phyloP scores from a whole-genome alignment of 2,888 invertebrate species.

The Nesidiocoris tenuis region DNA sequence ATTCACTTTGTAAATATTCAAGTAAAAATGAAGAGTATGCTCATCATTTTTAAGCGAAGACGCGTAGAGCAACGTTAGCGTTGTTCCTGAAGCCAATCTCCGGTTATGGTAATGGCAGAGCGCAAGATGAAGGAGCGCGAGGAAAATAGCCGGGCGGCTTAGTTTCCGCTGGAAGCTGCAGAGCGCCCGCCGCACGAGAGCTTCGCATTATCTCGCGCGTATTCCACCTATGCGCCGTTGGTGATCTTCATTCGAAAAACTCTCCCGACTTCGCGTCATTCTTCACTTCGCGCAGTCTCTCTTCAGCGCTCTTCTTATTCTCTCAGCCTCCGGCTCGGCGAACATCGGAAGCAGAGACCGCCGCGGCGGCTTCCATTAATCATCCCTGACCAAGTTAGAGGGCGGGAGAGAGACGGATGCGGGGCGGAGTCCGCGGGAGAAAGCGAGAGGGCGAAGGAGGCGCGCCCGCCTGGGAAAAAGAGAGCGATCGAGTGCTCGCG shows the following conservation, averaged over 20 bases:
- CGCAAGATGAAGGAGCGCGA: no score
- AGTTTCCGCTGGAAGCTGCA: no score
- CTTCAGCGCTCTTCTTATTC: not conserved
- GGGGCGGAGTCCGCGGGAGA: not conserved
- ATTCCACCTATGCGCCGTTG: not conserved
- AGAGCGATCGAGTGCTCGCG: not conserved
- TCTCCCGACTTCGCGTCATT: not conserved
- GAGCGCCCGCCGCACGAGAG: no score
- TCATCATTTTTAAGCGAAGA: no score
- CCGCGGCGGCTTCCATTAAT: not conserved
- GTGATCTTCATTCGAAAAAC: not conserved
- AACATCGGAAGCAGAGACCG: not conserved
- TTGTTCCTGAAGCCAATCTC: no score
- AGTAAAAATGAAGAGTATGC: no score
- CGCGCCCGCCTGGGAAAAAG: not conserved
- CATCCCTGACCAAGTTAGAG: not conserved
- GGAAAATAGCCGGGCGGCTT: no score
- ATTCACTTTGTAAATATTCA: no score
- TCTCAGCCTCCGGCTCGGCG: not conserved
- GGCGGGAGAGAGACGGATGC: not conserved
- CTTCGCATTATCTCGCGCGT: not conserved
- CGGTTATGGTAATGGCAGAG: no score
- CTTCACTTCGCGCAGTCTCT: not conserved
- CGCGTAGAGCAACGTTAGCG: no score
- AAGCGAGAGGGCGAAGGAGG: not conserved